A percentile compares a stretch with the other conserved stretches of the same genome.
phyloP scores from a whole-genome alignment of 1,140 invertebrate species.

The Brevipalpus yothersi region DNA sequence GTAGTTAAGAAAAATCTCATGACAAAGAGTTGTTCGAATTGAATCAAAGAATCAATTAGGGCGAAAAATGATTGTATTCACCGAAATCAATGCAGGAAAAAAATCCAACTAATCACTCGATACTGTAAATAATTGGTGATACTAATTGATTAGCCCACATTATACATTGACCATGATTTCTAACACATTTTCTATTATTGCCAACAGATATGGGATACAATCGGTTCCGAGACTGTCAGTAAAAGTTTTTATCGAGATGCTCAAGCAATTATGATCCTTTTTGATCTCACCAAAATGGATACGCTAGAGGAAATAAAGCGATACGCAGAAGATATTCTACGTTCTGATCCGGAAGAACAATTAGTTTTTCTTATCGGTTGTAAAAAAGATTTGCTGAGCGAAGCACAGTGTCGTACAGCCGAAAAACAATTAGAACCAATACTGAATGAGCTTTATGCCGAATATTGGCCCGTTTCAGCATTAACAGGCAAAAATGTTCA shows the following conservation, averaged over 20 bases:
- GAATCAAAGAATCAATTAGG: too few species aligned
- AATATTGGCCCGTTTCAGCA: slow-evolving; percentile 54
- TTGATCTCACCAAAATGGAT: slow-evolving; percentile 41
- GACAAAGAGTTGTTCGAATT: too few species aligned
- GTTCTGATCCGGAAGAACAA: slow-evolving; percentile 26
- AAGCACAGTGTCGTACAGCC: slow-evolving; percentile 31
- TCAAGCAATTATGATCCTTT: slow-evolving; percentile 46
- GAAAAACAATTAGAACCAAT: slow-evolving; percentile 32
- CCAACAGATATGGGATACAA: slow-evolving; percentile 54
- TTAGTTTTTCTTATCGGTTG: slow-evolving; percentile 51
- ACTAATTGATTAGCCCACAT: too few species aligned
- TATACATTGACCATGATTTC: too few species aligned
- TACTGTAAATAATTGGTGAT: too few species aligned
- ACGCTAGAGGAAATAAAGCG: slow-evolving; percentile 35
- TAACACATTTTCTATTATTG: too few species aligned
- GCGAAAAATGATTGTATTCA: too few species aligned
- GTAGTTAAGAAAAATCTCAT: too few species aligned
- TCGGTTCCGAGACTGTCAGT: slow-evolving; percentile 66
- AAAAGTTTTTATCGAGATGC: slow-evolving; percentile 59
- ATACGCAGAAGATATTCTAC: slow-evolving; percentile 40
- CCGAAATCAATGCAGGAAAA: too few species aligned
- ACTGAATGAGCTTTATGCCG: slow-evolving; percentile 37
- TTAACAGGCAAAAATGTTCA: slow-evolving; percentile 43
- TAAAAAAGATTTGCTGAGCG: slow-evolving; percentile 39
- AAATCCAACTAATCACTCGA: too few species aligned